These are phyloP conservation scores for Chironomus tentans DNA, from an alignment of 2,888 invertebrate species.

Conservation along the genomic window DNA sequence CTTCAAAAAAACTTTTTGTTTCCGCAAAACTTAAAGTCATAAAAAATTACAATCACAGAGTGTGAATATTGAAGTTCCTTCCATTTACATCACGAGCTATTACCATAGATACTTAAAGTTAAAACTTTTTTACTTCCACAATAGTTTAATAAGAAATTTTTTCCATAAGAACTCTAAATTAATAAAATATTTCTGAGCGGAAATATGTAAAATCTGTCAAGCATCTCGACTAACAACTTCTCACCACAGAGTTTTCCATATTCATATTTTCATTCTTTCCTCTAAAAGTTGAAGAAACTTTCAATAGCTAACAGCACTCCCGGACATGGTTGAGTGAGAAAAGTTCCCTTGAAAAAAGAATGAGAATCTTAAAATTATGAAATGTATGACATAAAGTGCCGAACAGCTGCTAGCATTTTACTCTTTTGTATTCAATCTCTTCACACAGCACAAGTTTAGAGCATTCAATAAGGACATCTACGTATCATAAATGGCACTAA, in stretches of 20 bases:
- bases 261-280: neutral
- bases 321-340: neutral
- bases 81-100: too few species aligned
- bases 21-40: too few species aligned
- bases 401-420: neutral
- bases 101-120: too few species aligned
- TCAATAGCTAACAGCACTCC: neutral
- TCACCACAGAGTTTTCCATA: neutral
- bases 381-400: neutral
- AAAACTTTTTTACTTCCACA: too few species aligned
- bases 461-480: too few species aligned
- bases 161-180: too few species aligned
- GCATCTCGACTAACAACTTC: conserved; percentile 5
- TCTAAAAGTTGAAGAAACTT: neutral
- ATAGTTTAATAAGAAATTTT: too few species aligned
- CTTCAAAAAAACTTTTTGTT: too few species aligned
- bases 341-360: neutral
- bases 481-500: neutral
- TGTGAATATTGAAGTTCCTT: too few species aligned
- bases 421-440: neutral
- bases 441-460: neutral
- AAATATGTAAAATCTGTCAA: conserved; percentile 22
- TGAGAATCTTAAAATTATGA: neutral
- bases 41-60: too few species aligned
- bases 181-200: neutral